These are phyloP conservation scores for Cromileptes altivelis DNA, from an alignment of 2,113 vertebrate species.

Conservation along the genomic window DNA sequence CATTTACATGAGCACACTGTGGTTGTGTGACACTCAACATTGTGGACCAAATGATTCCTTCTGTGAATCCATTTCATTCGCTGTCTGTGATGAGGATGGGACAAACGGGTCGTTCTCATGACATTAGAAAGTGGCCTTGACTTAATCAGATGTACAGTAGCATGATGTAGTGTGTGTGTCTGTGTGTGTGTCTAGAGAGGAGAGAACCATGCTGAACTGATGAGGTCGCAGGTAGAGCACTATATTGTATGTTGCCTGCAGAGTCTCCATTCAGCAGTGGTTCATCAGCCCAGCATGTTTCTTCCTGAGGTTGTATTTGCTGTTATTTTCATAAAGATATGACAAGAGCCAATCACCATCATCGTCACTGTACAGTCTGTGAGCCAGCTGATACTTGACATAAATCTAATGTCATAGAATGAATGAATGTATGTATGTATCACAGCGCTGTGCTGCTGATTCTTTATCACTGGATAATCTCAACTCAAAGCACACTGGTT, in stretches of 20 bases:
- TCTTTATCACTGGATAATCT: slow-evolving; percentile 60
- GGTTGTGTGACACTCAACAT: background rate
- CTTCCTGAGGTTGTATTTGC: background rate
- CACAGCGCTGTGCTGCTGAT: slow-evolving; percentile 22
- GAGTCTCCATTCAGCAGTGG: background rate
- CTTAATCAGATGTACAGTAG: background rate
- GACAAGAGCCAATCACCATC: slow-evolving; percentile 7
- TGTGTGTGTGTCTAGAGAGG: background rate
- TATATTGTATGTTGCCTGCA: background rate
- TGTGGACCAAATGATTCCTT: slow-evolving; percentile 50
- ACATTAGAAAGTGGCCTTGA: slow-evolving; percentile 51
- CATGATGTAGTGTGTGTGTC: background rate
- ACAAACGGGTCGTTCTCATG: background rate
- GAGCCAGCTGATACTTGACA: slow-evolving; percentile 14
- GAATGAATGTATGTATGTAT: slow-evolving; percentile 51
- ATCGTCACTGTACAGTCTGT: background rate
- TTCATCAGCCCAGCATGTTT: background rate
- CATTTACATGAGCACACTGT: background rate
- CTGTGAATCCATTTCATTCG: slow-evolving; percentile 19
- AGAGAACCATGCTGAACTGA: background rate
- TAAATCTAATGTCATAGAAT: slow-evolving; percentile 9
- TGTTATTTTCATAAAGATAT: background rate
- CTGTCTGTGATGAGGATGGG: slow-evolving; percentile 1
- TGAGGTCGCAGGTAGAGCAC: background rate
- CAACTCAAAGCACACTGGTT: slow-evolving; percentile 35